A percentile compares a stretch with the other conserved stretches of the same genome.
These are phyloP conservation scores for Grallaria varia DNA, from an alignment of 2,113 vertebrate genomes.

Conservation along the genomic window DNA sequence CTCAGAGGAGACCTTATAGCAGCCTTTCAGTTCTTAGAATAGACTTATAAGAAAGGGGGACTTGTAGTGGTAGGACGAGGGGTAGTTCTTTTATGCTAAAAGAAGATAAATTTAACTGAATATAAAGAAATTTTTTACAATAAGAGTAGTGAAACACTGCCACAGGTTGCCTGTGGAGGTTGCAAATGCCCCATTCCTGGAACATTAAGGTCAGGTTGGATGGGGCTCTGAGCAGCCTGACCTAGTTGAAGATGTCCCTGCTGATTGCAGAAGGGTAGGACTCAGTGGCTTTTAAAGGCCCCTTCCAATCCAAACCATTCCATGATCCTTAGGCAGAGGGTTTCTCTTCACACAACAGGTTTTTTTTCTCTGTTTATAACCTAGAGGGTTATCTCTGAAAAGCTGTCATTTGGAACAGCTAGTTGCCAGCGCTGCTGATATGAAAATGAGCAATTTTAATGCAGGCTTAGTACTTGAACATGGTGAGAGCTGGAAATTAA, in stretches of 20 bases:
- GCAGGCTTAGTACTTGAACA: not conserved
- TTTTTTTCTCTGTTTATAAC: not conserved
- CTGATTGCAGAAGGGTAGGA: not conserved
- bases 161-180: not conserved
- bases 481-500: slow-evolving; percentile 30
- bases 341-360: not conserved
- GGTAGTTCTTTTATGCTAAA: not conserved
- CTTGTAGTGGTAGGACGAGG: not conserved
- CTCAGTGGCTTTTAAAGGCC: not conserved
- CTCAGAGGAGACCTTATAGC: not conserved
- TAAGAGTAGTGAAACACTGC: not conserved
- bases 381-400: not conserved
- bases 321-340: not conserved
- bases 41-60: not conserved
- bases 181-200: not conserved
- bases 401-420: not conserved
- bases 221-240: not conserved
- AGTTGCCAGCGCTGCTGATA: not conserved
- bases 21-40: not conserved
- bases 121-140: not conserved
- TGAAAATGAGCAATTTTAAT: not conserved
- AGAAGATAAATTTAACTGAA: not conserved
- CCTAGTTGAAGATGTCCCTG: not conserved
- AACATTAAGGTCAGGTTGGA: not conserved
- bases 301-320: not conserved